phyloP scores from a whole-genome alignment of 2,113 vertebrate genomes.

The Egretta garzetta region DNA sequence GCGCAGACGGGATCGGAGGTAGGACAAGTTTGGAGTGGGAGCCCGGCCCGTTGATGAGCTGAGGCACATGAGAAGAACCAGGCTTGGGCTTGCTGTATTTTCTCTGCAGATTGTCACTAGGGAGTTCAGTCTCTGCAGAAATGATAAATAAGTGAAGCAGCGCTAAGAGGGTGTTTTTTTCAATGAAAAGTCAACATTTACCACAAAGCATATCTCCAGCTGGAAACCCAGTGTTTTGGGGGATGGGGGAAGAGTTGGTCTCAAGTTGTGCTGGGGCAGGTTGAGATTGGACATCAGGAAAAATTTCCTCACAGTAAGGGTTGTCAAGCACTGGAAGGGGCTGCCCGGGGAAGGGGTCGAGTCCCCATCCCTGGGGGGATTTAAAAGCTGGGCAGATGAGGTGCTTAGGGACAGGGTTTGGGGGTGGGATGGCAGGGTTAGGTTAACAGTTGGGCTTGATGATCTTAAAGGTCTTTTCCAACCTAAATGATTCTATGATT shows the following conservation, averaged over 20 bases:
- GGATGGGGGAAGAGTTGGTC: neutral
- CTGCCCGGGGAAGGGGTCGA: no score
- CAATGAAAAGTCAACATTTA: neutral
- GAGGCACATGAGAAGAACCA: neutral
- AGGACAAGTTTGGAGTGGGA: conserved; percentile 79
- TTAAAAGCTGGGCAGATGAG: no score
- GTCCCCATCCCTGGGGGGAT: no score
- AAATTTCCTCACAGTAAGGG: no score
- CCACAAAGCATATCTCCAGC: accelerated
- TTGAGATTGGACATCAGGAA: no score
- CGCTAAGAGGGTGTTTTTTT: neutral
- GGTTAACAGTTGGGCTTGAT: no score
- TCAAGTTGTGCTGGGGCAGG: no score
- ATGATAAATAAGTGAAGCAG: neutral
- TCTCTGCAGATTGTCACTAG: neutral
- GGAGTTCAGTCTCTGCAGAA: neutral
- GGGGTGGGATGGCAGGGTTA: no score
- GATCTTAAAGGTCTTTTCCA: no score
- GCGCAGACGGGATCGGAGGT: conserved; percentile 83
- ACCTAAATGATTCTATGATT: no score
- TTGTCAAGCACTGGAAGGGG: no score
- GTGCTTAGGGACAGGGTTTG: no score
- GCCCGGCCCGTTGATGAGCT: conserved; percentile 53
- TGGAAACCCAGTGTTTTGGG: neutral
- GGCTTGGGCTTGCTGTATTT: neutral